Base-by-base conservation (phyloP, 2,113 vertebrate species). In the Lucifuga dentata region DNA sequence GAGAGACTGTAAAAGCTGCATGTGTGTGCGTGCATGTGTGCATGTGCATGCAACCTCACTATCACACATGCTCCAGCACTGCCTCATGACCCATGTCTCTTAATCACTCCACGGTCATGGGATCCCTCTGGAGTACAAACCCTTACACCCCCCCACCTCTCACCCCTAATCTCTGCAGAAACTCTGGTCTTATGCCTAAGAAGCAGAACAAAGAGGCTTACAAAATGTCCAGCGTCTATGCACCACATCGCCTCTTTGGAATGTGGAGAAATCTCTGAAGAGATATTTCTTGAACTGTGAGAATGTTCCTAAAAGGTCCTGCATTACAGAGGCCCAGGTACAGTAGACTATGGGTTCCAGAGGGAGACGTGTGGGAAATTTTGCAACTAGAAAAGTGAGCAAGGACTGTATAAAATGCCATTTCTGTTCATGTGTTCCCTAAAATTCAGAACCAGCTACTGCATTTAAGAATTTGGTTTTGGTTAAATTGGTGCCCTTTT, bases 111-210 rank as follows among this genome's bases (percentile, higher is more conserved):
- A 39, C 7, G 57, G 84, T 87, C 88, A 88, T 76, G 71, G 59
- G 89, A 83, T 75, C 45, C 32, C 70, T 67, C 53, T 58, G 61
- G 62, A 72, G 52, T 46, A 40, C 39, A 43, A 24, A 26, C 41
- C 2, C 38, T 17, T 15, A 55, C 11, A 40, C 52, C 46, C 43
- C 35, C 29, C 17, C 57, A 9, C 15, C 9, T 2, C 51, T 73
- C 69, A 67, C 57, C 67, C 65, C 10, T 88, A 91, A 91, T 92
- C 89, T 72, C 59, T 51, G 61, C 60, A 84, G 52, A 80, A 88
- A 87, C 69, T 81, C 80, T 75, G 73, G 74, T 88, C 85, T 90
- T 80, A 81, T 85, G 84, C 61, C 69, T 80, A 45, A 82, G 76
- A 80, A 72, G 73, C 68, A 52, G 77, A 61, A 88, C 78, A 87